Percentiles rank a stretch among this genome's conserved stretches.
Conservation (phyloP, 2,888 invertebrate species). For the Rhamphomyia laevipes region DNA sequence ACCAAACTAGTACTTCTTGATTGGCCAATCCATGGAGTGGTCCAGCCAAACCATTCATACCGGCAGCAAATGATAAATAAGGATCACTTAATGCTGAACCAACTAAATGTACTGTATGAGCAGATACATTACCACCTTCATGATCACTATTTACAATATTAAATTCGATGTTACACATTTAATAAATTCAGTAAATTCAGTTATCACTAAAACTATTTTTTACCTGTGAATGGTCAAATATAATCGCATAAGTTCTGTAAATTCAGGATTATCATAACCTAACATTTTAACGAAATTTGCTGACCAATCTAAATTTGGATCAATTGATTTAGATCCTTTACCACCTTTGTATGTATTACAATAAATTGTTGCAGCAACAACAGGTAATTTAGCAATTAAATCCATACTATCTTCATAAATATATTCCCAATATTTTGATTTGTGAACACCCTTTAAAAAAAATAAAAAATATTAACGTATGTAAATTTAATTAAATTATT, state of each 20-base stretch:
- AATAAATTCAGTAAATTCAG: too few species aligned
- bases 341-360: conserved; percentile 57
- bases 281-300: conserved; percentile 73
- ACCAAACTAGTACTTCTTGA: conserved; percentile 88
- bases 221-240: conserved; percentile 70
- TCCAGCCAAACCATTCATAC: conserved; percentile 78
- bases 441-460: conserved; percentile 47
- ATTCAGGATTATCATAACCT: conserved; percentile 58
- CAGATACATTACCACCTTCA: conserved; percentile 84
- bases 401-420: conserved; percentile 79
- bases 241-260: conserved; percentile 73
- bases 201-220: too few species aligned
- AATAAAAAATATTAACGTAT: conserved; percentile 8
- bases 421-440: conserved; percentile 65
- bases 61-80: conserved; percentile 73
- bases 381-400: conserved; percentile 76
- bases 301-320: conserved; percentile 70
- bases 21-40: conserved; percentile 84
- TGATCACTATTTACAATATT: conserved; percentile 45
- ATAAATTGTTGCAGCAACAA: conserved; percentile 77
- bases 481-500: not conserved
- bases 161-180: not conserved
- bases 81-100: conserved; percentile 80
- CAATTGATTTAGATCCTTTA: conserved; percentile 64
- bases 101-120: conserved; percentile 79